Evolutionary conservation across 2,888 invertebrate genomes (phyloP).

Genomic region (Ophion ellenae): DNA sequence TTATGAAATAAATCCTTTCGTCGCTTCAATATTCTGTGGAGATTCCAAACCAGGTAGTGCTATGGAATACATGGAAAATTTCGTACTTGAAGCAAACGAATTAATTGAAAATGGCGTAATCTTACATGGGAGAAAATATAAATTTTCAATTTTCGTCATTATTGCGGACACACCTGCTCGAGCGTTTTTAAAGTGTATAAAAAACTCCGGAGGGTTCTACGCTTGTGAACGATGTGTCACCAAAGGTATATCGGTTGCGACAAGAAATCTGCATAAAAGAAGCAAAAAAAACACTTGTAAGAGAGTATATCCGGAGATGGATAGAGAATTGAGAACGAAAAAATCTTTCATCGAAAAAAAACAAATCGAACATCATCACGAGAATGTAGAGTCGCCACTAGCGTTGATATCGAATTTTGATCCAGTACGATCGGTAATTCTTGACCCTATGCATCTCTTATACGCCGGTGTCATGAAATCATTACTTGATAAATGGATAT

Average conservation of each 20-base stretch:
- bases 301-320: too few relatives aligned
- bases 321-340: slow-evolving; percentile 42
- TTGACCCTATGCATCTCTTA: slow-evolving; percentile 69
- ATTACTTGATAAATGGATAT: slow-evolving; percentile 45
- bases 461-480: slow-evolving; percentile 58
- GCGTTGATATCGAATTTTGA: slow-evolving; percentile 63
- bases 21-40: slow-evolving; percentile 47
- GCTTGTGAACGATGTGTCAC: slow-evolving; percentile 66
- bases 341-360: slow-evolving; percentile 61
- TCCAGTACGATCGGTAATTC: slow-evolving; percentile 53
- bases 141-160: slow-evolving; percentile 52
- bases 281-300: too few relatives aligned
- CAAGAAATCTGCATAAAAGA: neutral
- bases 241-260: slow-evolving; percentile 56
- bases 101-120: slow-evolving; percentile 41
- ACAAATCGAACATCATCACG: slow-evolving; percentile 64
- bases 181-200: slow-evolving; percentile 62
- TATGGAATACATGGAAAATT: slow-evolving; percentile 62
- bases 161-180: slow-evolving; percentile 67
- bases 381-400: slow-evolving; percentile 53
- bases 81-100: slow-evolving; percentile 59
- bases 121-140: neutral
- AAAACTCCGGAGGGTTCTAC: slow-evolving; percentile 53
- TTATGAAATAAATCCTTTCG: too few relatives aligned
- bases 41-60: slow-evolving; percentile 9